Conservation (phyloP, 2,113 vertebrate species). For the Astur gentilis region DNA sequence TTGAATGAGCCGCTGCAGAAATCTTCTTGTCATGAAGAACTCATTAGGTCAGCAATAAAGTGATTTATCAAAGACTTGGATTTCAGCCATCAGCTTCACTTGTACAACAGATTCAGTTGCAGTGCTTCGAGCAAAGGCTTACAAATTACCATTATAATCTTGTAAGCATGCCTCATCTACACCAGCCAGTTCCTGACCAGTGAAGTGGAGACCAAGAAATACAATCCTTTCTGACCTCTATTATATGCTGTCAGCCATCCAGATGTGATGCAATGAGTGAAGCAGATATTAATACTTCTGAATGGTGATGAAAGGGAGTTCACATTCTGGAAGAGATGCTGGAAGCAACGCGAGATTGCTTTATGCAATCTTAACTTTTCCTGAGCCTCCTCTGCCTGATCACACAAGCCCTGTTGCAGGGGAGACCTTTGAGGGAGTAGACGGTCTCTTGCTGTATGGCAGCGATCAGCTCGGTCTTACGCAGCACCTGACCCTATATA, state of each 20-base stretch:
- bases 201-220: conserved; percentile 10
- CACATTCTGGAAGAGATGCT: neutral
- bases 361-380: neutral
- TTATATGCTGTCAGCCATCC: conserved; percentile 8
- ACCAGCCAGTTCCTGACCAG: neutral
- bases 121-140: conserved; percentile 17
- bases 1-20: conserved; percentile 43
- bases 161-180: conserved; percentile 3
- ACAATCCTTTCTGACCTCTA: conserved; percentile 29
- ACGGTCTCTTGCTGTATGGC: neutral
- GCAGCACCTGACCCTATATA: neutral
- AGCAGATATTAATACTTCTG: conserved; percentile 5
- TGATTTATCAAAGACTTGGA: conserved; percentile 60
- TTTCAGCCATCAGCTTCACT: conserved; percentile 1
- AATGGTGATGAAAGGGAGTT: neutral
- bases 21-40: conserved; percentile 48
- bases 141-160: conserved; percentile 35
- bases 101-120: conserved; percentile 8
- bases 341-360: neutral
- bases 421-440: neutral
- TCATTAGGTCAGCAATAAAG: conserved; percentile 60
- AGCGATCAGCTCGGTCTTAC: accelerated
- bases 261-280: conserved; percentile 2
- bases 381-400: neutral
- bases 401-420: neutral